These are phyloP conservation scores for Adelognathus sp. DNA, from an alignment of 2,888 invertebrate genomes.

Conservation along the genomic window DNA sequence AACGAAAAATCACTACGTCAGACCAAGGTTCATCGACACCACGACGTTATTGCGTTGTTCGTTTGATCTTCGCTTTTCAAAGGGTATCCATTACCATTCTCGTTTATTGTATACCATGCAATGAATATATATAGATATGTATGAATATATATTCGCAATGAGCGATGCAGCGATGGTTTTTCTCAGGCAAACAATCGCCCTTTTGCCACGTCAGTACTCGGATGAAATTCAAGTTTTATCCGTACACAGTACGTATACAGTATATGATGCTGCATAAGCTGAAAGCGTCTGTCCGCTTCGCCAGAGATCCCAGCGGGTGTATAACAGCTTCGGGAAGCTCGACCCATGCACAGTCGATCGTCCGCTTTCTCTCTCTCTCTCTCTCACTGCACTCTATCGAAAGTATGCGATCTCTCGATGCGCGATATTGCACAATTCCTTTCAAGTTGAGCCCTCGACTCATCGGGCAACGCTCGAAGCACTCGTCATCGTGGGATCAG, in stretches of 20 bases:
- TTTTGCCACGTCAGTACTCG: conserved; percentile 11
- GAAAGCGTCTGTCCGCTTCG: conserved; percentile 5
- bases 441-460: conserved; percentile 19
- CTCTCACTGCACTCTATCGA: conserved; percentile 16
- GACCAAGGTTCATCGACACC: neutral
- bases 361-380: neutral
- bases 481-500: conserved; percentile 15
- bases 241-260: neutral
- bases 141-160: no score
- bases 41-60: conserved; percentile 11
- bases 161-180: neutral
- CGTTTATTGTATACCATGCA: neutral
- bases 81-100: neutral
- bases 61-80: conserved; percentile 17
- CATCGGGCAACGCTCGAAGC: neutral
- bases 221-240: conserved; percentile 21
- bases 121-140: no score
- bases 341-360: conserved; percentile 18
- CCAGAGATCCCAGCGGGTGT: neutral
- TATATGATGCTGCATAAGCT: conserved; percentile 1
- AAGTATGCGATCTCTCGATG: conserved; percentile 18
- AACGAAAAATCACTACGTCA: neutral
- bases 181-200: neutral
- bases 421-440: conserved; percentile 24
- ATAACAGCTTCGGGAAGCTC: conserved; percentile 35